Base-by-base conservation (phyloP, 2,888 invertebrate genomes). In the Neria commutata region DNA sequence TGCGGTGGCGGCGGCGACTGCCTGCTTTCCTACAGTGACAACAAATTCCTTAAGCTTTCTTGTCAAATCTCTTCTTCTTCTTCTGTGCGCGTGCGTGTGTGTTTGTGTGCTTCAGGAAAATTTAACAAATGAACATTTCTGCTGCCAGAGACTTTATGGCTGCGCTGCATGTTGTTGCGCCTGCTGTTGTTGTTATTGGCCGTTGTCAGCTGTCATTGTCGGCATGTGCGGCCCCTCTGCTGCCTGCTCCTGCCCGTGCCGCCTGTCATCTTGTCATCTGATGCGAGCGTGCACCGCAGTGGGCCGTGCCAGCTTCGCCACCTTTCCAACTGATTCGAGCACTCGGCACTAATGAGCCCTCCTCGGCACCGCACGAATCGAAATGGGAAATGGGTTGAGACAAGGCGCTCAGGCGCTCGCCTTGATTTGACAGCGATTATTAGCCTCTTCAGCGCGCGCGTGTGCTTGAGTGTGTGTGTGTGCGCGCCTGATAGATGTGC, bases 71-170 rank as follows among this genome's bases (percentile, higher is more conserved):
- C 10, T 37, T 14, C 37, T 37, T 42, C 42, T 17, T 6, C 14
- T 21, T 42, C 42, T 42, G 42, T 21, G 14, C 19, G 42, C 21
- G 4, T 21, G 29, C 29, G 29, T 29, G 6, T 6, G 2, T 42
- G 29, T 29, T 29, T 11, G 29, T 29, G 11, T 29, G 11, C 11
- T 5, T 29, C 5, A 29, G 14, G 21, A 42, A 6, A 42, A 5
- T 42, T 42, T 21, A 42, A 21, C 42, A 42, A 37, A 21, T 42
- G 42, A 21, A 42, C 17, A 21, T 19, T 42, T 42, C 6, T 11
- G 42, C 21, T 42, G 4, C 14, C 5, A 42, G 42, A 42, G 42
- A 42, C 42, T 42, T 42, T 42, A 42, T 42, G 42, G 42, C 42
- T 42, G 42, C 42, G 42, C 19, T 21, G 42, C 42, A 8, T 29